Evolutionary conservation across 2,888 invertebrate species (phyloP).

Genomic region (Tineola bisselliella): DNA sequence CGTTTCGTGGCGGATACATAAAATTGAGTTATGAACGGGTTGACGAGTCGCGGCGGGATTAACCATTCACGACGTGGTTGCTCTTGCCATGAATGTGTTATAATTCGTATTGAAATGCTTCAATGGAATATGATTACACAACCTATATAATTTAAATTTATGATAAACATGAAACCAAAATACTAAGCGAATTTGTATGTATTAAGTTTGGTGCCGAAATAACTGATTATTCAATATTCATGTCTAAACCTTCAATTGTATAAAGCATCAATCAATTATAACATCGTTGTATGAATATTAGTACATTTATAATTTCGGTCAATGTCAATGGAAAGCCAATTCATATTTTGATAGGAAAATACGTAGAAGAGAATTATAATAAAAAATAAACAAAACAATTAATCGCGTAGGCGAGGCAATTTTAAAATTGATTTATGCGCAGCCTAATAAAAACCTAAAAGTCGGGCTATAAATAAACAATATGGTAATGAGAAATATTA

Average conservation of each 20-base stretch:
- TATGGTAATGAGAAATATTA: neutral
- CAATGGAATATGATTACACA: neutral
- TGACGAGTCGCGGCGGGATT: neutral
- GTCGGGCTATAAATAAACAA: neutral
- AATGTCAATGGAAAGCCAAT: too few species aligned
- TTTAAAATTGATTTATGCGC: neutral
- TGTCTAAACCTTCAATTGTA: too few species aligned
- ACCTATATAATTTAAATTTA: neutral
- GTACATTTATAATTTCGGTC: too few species aligned
- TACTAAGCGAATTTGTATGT: neutral
- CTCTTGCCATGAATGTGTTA: neutral
- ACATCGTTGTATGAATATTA: too few species aligned
- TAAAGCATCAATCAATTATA: too few species aligned
- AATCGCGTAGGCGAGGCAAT: neutral
- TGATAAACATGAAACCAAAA: neutral
- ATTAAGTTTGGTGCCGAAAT: too few species aligned
- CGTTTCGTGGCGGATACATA: neutral
- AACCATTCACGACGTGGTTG: slow-evolving; percentile 1
- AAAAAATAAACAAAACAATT: neutral
- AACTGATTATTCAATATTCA: too few species aligned
- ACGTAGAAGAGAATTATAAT: too few species aligned
- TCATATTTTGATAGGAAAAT: too few species aligned
- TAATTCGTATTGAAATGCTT: neutral
- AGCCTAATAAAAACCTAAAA: neutral
- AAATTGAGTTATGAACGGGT: neutral